These are phyloP conservation scores for Ecliptopera silaceata DNA, from an alignment of 2,888 invertebrate species.

Conservation along the genomic window DNA sequence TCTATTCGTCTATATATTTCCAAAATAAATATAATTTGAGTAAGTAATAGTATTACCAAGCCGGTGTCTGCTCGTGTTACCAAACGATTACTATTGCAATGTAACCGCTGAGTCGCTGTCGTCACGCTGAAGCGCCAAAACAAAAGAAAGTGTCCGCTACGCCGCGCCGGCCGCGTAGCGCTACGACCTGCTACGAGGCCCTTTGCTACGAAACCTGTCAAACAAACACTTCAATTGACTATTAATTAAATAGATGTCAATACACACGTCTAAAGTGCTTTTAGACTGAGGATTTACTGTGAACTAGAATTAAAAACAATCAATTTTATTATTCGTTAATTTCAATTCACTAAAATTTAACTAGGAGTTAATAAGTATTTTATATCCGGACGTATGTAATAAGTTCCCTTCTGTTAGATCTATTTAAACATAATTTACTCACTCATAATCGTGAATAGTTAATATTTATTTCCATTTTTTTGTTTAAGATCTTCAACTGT, in stretches of 20 bases:
- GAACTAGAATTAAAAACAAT: neutral
- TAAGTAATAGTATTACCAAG: neutral
- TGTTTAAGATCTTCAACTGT: too few relatives aligned
- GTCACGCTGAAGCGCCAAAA: conserved; percentile 15
- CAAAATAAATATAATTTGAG: neutral
- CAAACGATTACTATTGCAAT: too few relatives aligned
- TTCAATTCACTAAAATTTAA: too few relatives aligned
- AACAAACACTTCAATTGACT: neutral
- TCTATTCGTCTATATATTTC: too few relatives aligned
- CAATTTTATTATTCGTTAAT: too few relatives aligned
- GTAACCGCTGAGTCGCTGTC: conserved; percentile 1
- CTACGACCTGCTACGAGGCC: conserved; percentile 34
- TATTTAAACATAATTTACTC: too few relatives aligned
- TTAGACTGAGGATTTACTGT: neutral
- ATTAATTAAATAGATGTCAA: neutral
- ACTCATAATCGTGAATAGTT: too few relatives aligned
- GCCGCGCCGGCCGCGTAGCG: conserved; percentile 22
- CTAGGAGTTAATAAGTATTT: too few relatives aligned
- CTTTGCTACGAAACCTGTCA: conserved; percentile 21
- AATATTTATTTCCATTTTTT: too few relatives aligned
- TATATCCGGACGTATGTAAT: too few relatives aligned
- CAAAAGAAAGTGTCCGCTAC: conserved; percentile 28
- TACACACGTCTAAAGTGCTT: neutral
- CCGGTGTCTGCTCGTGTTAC: neutral
- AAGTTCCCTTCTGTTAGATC: too few relatives aligned